Base-by-base conservation (phyloP, 2,888 invertebrate species). In the Stenolophus ochropezus region DNA sequence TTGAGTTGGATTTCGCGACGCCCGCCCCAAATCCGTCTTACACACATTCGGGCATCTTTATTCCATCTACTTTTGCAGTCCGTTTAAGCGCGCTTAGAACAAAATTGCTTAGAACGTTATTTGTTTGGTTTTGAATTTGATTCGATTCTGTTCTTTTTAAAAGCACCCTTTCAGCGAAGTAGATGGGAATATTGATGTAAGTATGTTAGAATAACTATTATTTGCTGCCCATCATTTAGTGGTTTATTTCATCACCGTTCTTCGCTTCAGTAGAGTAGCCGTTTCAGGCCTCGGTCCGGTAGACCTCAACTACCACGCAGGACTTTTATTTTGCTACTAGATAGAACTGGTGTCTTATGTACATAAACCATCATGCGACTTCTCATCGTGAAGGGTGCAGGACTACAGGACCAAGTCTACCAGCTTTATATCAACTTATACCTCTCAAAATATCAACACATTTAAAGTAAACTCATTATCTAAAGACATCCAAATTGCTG, bases 61-160 rank as follows among this genome's bases (percentile, higher is more conserved):
- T 73, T 73, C 73, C 73, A 73, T 73, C 73, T 73, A 73, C 73
- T 73, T 73, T 73, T n/a, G 73, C 73, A 73, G 73, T 73, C 73
- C 47, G 73, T 73, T 73, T 71, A 33, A 71, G 21, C 73, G 73
- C 73, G 73, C 73, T 73, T 73, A 73, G 73, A 73, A 49, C 47
- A 47, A 73, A 73, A 73, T 73, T 73, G 73, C 73, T 73, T 73
- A 73, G 73, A 73, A 73, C 49, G 14, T 73, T 73, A 49, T 73
- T 49, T 47, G 11, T 73, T 73, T 73, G n/a, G 47, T 73, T 73
- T 69, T 73, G 20, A 73, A 73, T 73, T 73, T 73, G 73, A 73
- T 49, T 73, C 73, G 73, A 73, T 73, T 73, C 49, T 73, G 73
- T 73, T 73, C 73, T 73, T 73, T 73, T 73, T 73, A 73, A 73